A percentile compares a stretch with the other conserved stretches of the same genome.
These are phyloP conservation scores for Anthrax anthrax DNA, from an alignment of 2,888 invertebrate genomes.

Conservation along the genomic window DNA sequence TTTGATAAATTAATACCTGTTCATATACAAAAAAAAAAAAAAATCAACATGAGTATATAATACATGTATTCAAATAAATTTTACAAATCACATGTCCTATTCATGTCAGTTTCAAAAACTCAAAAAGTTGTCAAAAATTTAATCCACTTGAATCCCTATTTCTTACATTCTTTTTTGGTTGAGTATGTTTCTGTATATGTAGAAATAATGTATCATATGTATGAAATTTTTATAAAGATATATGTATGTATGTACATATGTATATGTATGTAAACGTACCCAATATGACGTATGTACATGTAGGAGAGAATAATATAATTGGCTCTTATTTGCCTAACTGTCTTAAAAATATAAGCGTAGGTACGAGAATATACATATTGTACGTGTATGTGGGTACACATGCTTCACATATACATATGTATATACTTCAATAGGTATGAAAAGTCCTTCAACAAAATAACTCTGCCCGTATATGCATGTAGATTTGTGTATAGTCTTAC, in stretches of 20 bases:
- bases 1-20: too few species aligned
- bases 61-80: neutral
- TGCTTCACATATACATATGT: too few species aligned
- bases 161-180: too few species aligned
- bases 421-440: slow-evolving; percentile 19
- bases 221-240: too few species aligned
- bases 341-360: slow-evolving; percentile 11
- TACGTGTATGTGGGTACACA: too few species aligned
- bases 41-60: too few species aligned
- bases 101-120: slow-evolving; percentile 5
- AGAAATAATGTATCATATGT: too few species aligned
- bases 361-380: slow-evolving; percentile 17
- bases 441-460: slow-evolving; percentile 11
- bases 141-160: slow-evolving; percentile 15
- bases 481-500: too few species aligned
- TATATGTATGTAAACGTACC: too few species aligned
- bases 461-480: neutral
- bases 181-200: too few species aligned
- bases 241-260: too few species aligned
- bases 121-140: slow-evolving; percentile 13
- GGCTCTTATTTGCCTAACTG: slow-evolving; percentile 15
- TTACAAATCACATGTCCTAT: slow-evolving; percentile 1
- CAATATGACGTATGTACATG: neutral
- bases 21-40: too few species aligned
- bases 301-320: slow-evolving; percentile 14